Evolutionary conservation across 1,140 invertebrate species (phyloP), one percentile per base, ranked within the genome.

Genomic region (Copidosoma floridanum): DNA sequence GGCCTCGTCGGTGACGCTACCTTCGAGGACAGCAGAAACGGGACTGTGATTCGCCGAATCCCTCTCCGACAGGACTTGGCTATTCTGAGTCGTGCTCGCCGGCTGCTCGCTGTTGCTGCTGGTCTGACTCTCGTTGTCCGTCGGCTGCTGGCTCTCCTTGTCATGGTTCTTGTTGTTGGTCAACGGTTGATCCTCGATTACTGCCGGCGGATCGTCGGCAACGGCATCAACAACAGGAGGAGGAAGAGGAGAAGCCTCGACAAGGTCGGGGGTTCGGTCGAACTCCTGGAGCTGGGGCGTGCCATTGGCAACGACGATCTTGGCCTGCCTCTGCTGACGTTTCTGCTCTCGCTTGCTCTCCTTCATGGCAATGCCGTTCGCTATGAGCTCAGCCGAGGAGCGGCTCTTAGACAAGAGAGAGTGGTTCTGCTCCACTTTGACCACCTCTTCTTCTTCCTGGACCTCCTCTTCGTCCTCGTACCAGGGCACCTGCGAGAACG

Each of bases 11-110:
- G 75, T 81, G 11, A 78, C 71, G 43, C 79, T 82, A 5, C 76
- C 80, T 40, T 83, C 81, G 5, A 82, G 65, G 0, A 79, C 74
- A 18, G 73, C 77, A 11, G 77, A 79, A 12, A 78, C 71, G 0
- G 82, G 83, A 64, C 83, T 84, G 24, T 84, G 82, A 73, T 83
- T 84, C 0, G 83, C 82, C 0, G 83, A 83, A 61, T 84, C 83
- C 57, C 82, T 72, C 57, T 82, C 81, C 6, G 70, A 56, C 21
- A 61, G 58, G 44, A 12, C 52, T 40, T 55, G 58, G 35, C 52
- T 61, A 41, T 60, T 47, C n/a, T n/a, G n/a, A n/a, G n/a, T n/a
- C n/a, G n/a, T n/a, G n/a, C n/a, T n/a, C n/a, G n/a, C n/a, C n/a
- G n/a, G 29, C n/a, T 61, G 54, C 24, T 61, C 55, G 1, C 50